Conservation (phyloP, 64 coral and sea anemone genomes). For the Montipora cactus region DNA sequence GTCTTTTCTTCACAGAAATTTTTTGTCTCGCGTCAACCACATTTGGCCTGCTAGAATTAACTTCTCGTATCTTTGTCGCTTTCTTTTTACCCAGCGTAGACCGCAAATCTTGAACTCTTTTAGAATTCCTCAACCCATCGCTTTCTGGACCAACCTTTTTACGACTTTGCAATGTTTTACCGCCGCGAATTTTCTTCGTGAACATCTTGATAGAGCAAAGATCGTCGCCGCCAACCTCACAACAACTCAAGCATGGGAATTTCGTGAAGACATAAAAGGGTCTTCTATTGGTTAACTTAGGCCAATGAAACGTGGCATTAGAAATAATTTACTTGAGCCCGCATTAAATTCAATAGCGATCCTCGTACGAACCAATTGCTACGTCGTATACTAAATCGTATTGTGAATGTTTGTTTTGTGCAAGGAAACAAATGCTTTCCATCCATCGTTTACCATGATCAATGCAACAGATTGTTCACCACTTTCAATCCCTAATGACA, state of each 20-base stretch:
- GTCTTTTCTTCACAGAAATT: constrained; percentile 19
- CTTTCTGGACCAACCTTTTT: constrained; percentile 6
- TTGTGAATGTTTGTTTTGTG: too few species aligned
- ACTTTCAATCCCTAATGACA: neutral
- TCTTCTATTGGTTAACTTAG: constrained; percentile 8
- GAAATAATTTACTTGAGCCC: neutral
- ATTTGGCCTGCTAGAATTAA: neutral
- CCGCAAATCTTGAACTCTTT: constrained; percentile 31
- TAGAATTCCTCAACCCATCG: neutral
- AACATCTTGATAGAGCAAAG: neutral
- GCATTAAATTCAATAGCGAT: neutral
- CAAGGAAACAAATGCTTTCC: too few species aligned
- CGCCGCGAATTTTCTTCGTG: constrained; percentile 18
- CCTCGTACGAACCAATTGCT: neutral
- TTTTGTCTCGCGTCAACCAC: constrained; percentile 20
- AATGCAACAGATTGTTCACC: neutral
- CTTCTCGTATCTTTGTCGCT: neutral
- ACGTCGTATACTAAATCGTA: neutral
- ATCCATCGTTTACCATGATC: too few species aligned
- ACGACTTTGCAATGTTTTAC: constrained; percentile 27
- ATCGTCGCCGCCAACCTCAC: neutral
- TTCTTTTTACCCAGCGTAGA: neutral
- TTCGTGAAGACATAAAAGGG: neutral
- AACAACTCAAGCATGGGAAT: neutral
- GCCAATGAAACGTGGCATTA: constrained; percentile 12